Conservation (phyloP, 2,888 invertebrate species). For the Drosophila acutilabella region DNA sequence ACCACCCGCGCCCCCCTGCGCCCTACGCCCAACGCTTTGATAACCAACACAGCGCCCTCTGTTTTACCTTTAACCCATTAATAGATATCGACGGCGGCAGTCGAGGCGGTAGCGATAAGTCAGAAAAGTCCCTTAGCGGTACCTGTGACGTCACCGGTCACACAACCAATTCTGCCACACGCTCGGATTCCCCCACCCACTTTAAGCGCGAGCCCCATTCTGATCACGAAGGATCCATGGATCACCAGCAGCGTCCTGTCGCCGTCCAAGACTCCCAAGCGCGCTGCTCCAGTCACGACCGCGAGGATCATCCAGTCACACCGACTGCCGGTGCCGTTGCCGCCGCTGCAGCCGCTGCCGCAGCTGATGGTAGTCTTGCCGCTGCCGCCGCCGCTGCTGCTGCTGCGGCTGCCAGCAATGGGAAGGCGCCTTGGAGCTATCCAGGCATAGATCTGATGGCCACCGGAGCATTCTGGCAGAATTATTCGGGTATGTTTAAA, state of each 20-base stretch:
- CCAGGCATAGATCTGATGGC: slow-evolving; percentile 92
- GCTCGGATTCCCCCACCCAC: slow-evolving; percentile 82
- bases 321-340: slow-evolving; percentile 79
- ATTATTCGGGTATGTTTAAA: slow-evolving; percentile 91
- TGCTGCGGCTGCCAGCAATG: slow-evolving; percentile 82
- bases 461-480: slow-evolving; percentile 95
- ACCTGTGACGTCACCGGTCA: slow-evolving; percentile 74
- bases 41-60: slow-evolving; percentile 82
- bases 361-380: slow-evolving; percentile 78
- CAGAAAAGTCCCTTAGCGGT: slow-evolving; percentile 81
- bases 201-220: slow-evolving; percentile 83
- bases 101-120: slow-evolving; percentile 83
- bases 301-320: slow-evolving; percentile 84
- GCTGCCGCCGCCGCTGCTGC: slow-evolving; percentile 82
- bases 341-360: slow-evolving; percentile 80
- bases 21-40: slow-evolving; percentile 60
- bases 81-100: slow-evolving; percentile 83
- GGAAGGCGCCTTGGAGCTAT: slow-evolving; percentile 89
- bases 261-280: slow-evolving; percentile 63
- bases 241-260: slow-evolving; percentile 51
- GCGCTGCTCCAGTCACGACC: slow-evolving; percentile 76
- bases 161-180: slow-evolving; percentile 51
- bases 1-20: neutral
- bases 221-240: slow-evolving; percentile 81
- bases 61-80: slow-evolving; percentile 63